These are phyloP conservation scores for Epirrita christyi DNA, from an alignment of 2,888 invertebrate genomes.

Conservation along the genomic window DNA sequence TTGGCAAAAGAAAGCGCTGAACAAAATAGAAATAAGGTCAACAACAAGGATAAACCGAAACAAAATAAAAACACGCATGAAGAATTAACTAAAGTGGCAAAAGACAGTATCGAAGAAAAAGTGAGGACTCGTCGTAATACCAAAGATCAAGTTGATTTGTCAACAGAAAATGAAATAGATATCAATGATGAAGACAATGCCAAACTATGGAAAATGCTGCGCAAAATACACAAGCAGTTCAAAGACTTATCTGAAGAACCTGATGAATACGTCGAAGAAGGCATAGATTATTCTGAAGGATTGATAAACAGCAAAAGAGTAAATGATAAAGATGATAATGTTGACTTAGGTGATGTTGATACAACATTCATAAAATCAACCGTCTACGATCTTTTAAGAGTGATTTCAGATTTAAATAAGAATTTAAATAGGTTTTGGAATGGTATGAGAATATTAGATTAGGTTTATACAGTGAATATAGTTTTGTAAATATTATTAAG, in stretches of 20 bases:
- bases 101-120: conserved; percentile 16
- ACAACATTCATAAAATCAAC: conserved; percentile 61
- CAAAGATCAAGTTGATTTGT: conserved; percentile 41
- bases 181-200: conserved; percentile 45
- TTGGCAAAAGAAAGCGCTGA: conserved; percentile 13
- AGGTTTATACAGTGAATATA: conserved; percentile 47
- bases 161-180: conserved; percentile 59
- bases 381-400: conserved; percentile 56
- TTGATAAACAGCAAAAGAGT: background rate
- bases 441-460: conserved; percentile 63
- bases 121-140: conserved; percentile 30
- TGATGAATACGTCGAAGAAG: conserved; percentile 38
- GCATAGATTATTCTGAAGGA: conserved; percentile 31
- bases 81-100: conserved; percentile 11
- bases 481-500: conserved; percentile 25
- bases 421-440: conserved; percentile 69
- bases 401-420: conserved; percentile 66
- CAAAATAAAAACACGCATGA: background rate
- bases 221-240: conserved; percentile 57
- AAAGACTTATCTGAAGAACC: conserved; percentile 50
- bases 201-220: conserved; percentile 57
- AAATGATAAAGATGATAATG: conserved; percentile 52
- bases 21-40: background rate
- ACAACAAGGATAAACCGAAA: background rate
- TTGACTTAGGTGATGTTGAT: conserved; percentile 36